Percentiles rank a stretch among this genome's conserved stretches.
phyloP scores from a whole-genome alignment of 2,797 vertebrate species.

The Sarcoramphus papa region DNA sequence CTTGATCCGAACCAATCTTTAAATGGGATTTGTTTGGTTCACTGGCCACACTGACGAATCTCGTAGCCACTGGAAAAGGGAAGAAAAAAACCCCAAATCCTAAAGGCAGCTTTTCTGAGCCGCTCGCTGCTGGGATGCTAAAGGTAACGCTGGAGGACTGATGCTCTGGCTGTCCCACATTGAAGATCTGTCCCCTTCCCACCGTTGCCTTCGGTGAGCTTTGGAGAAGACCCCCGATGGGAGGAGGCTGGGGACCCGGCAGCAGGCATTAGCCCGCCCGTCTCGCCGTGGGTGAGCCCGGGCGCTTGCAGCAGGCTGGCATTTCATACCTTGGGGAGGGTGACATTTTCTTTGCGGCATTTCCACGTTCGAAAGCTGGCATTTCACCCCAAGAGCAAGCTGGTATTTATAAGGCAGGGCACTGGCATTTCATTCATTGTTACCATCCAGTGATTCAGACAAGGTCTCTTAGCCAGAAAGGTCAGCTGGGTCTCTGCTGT shows the following conservation, averaged over 20 bases:
- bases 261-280: neutral
- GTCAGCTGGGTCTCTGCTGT: slow-evolving; percentile 44
- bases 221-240: neutral
- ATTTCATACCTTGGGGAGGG: slow-evolving; percentile 56
- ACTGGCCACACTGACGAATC: neutral
- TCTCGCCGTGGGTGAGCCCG: neutral
- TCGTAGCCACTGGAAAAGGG: neutral
- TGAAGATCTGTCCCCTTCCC: neutral
- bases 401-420: slow-evolving; percentile 62
- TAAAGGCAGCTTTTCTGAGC: neutral
- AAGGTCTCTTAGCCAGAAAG: slow-evolving; percentile 60
- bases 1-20: neutral
- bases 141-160: neutral
- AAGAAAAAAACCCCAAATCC: neutral
- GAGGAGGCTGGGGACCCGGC: neutral
- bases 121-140: neutral
- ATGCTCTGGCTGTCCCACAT: neutral
- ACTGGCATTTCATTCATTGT: slow-evolving; percentile 70
- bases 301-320: slow-evolving; percentile 4
- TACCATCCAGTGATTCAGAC: slow-evolving; percentile 64
- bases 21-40: neutral
- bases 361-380: slow-evolving; percentile 39
- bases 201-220: neutral
- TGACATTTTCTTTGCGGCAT: slow-evolving; percentile 64
- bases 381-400: slow-evolving; percentile 60